Base-by-base conservation (phyloP, 2,888 invertebrate species). In the Ptilodon capucinus region DNA sequence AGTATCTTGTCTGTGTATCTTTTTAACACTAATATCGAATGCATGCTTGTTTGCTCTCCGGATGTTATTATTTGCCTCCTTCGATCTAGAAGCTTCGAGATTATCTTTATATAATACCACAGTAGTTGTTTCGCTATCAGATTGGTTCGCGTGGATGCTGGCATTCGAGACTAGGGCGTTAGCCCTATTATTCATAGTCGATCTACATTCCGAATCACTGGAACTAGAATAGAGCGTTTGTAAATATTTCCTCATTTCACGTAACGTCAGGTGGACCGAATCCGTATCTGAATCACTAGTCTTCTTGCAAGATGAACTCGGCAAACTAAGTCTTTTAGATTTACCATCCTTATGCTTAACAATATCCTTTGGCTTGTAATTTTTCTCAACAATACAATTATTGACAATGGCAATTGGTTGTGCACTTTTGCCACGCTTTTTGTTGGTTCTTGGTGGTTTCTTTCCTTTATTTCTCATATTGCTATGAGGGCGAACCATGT, bases 241-340 rank as follows among this genome's bases (percentile, higher is more conserved):
- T 68, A 97, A 92, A 79, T 96, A 96, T 71, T 95, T 95, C 57
- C 96, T 93, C 74, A 97, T 96, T 85, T 97, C 96, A 64, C 95
- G 95, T 48, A 97, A 84, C 8, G 97, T 96, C 94, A 97, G 95
- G 78, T 97, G 97, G 55, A 96, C 93, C 2, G 90, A 85, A 76
- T 97, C 97, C 2, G 92, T 92, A 46, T 92, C 92, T 42, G 92
- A 93, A 54, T 93, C 93, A 13, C 91, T 85, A 18, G 71, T 66
- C 57, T 88, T 92, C 56, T 91, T 92, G 38, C 87, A 89, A 5
- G 95, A 94, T 3, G 94, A 93, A 30, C 94, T 93, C 0, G 93
- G 94, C 46, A 95, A 92, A 68, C 95, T 95, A 69, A 95, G 94
- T 46, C 95, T 91, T 81, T 95, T 95, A 17, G 90, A 90, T 70